These are phyloP conservation scores for Prunella strophiata DNA, from an alignment of 2,797 vertebrate genomes.

Conservation along the genomic window DNA sequence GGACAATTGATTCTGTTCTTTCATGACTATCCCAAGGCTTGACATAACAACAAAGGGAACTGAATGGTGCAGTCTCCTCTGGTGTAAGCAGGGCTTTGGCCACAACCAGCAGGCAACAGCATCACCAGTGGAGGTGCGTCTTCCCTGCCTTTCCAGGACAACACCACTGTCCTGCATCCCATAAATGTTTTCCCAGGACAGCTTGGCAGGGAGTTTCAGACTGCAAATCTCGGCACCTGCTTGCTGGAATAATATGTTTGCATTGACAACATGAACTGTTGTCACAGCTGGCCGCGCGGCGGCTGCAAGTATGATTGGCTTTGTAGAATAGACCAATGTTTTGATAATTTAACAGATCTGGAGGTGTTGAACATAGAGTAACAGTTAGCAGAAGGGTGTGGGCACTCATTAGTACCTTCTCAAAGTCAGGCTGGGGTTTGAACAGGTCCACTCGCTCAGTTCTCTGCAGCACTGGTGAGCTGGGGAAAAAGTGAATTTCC, in stretches of 20 bases:
- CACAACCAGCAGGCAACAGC: constrained; percentile 76
- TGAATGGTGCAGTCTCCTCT: constrained; percentile 66
- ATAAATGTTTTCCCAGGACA: background rate
- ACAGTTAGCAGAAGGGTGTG: background rate
- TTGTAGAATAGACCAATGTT: too few species aligned
- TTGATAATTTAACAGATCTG: too few species aligned
- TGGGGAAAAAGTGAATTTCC: background rate
- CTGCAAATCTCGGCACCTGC: background rate
- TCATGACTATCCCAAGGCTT: constrained; percentile 68
- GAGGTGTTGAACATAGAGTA: background rate
- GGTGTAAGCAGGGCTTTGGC: constrained; percentile 78
- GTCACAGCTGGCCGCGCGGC: too few species aligned
- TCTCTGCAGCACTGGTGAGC: background rate
- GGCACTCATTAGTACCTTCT: background rate
- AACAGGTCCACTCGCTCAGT: background rate
- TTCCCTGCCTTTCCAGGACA: background rate
- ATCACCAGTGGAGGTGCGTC: constrained; percentile 76
- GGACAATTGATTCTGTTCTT: constrained; percentile 10
- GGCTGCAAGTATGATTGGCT: background rate
- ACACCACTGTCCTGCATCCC: background rate
- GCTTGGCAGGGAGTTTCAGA: background rate
- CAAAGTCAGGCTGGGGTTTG: background rate
- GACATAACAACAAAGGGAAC: constrained; percentile 78
- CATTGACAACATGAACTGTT: too few species aligned
- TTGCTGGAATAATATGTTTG: background rate